Base-by-base conservation (phyloP, 2,113 vertebrate genomes). In the Progne subis region DNA sequence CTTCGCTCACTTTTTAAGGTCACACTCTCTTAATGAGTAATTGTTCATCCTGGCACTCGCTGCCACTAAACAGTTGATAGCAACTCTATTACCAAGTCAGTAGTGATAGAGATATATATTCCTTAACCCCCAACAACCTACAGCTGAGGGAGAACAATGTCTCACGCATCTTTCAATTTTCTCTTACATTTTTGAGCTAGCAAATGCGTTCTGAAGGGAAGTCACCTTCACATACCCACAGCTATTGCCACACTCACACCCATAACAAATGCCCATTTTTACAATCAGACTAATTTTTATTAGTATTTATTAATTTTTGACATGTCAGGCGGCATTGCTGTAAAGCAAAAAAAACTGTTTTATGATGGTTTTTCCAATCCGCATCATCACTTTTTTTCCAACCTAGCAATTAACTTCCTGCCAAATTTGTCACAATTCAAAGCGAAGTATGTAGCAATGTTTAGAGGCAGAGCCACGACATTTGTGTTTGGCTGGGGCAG, bases 341-440 rank as follows among this genome's bases (percentile, higher is more conserved):
- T n/a, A 88, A 96, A 86, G 59, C 79, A 97, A 97, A 85, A 97
- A 97, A 97, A 96, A 96, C 15, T 93, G 77, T 13, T 98, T 98
- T 98, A 97, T 97, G 96, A 98, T 96, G 97, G 93, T 68, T 96
- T 94, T 97, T 96, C 97, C 95, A 98, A 98, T 98, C 97, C 98
- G 96, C 90, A 98, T 95, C 91, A 96, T 88, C 77, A 55, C 94
- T 98, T 98, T 98, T 98, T 97, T 98, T 98, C 96, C 96, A 95
- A 95, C 90, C 86, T 80, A 93, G 94, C 97, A 98, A 99, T 98
- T 98, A 98, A 98, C 94, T 96, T 97, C 68, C 83, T 96, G 95
- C 90, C 95, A 98, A 98, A 98, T 98, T 97, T 92, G 83, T 98
- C 98, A 98, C 97, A 98, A 98, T 98, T 98, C 98, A 93, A 98